Percentiles rank a stretch among this genome's conserved stretches.
These are phyloP conservation scores for Drosophila affinis DNA, from an alignment of 2,888 invertebrate genomes.

Conservation along the genomic window DNA sequence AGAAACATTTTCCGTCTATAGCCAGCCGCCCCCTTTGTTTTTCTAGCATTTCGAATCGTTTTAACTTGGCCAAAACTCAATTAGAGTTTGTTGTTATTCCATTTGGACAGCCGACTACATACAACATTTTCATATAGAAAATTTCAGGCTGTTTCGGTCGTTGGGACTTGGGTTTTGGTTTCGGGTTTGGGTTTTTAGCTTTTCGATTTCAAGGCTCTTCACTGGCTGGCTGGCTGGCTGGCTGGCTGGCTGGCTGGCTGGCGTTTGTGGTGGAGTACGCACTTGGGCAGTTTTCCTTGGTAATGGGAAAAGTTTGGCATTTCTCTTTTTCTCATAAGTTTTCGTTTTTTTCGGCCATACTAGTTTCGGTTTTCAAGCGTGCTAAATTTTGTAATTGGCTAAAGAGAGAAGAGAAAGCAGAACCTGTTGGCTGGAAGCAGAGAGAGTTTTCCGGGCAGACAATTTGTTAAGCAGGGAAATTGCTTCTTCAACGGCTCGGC, in stretches of 20 bases:
- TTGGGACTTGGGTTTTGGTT: not conserved
- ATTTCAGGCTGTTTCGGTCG: slow-evolving; percentile 5
- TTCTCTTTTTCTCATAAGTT: slow-evolving; percentile 43
- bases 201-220: slow-evolving; percentile 45
- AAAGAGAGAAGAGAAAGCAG: slow-evolving; percentile 1
- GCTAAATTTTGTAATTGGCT: slow-evolving; percentile 41
- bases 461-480: slow-evolving; percentile 50
- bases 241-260: not conserved
- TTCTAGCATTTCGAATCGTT: slow-evolving; percentile 47
- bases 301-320: slow-evolving; percentile 66
- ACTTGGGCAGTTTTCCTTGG: slow-evolving; percentile 41
- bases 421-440: slow-evolving; percentile 47
- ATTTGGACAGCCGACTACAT: slow-evolving; percentile 47
- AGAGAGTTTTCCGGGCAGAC: slow-evolving; percentile 31
- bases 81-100: slow-evolving; percentile 69
- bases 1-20: slow-evolving; percentile 21
- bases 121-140: slow-evolving; percentile 18
- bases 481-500: slow-evolving; percentile 4
- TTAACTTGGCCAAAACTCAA: slow-evolving; percentile 59
- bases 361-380: slow-evolving; percentile 52
- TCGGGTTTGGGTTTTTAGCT: slow-evolving; percentile 21
- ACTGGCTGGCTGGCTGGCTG: not conserved
- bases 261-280: slow-evolving; percentile 6
- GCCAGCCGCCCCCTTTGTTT: slow-evolving; percentile 3
- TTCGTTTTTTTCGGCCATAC: slow-evolving; percentile 42